phyloP scores from a whole-genome alignment of 2,113 vertebrate species.

The Aepyceros melampus region DNA sequence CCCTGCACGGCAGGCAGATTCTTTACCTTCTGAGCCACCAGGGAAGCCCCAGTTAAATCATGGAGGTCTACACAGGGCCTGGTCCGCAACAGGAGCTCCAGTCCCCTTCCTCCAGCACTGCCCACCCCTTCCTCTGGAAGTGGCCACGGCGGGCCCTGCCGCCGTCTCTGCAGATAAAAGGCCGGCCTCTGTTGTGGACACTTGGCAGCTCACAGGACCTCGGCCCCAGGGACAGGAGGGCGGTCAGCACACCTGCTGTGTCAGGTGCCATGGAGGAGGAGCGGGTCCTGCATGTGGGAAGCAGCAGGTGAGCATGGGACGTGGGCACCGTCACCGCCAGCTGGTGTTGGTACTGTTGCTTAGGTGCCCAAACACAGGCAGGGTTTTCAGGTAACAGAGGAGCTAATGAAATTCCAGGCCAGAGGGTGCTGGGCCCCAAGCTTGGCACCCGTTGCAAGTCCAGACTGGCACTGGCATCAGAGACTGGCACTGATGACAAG shows the following conservation, averaged over 20 bases:
- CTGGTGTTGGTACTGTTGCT: rapidly evolving
- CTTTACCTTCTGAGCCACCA: not conserved
- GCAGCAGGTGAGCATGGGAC: not conserved
- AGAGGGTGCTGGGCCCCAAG: not conserved
- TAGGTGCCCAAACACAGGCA: rapidly evolving
- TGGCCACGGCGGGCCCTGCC: rapidly evolving
- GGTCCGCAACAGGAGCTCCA: not conserved
- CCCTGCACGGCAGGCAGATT: not conserved
- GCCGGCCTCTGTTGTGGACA: rapidly evolving
- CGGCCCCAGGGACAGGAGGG: no score
- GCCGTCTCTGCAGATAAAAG: not conserved
- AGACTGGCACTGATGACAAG: not conserved
- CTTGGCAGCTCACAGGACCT: not conserved
- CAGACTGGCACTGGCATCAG: not conserved
- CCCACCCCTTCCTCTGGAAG: not conserved
- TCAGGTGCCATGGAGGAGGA: not conserved
- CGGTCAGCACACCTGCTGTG: rapidly evolving
- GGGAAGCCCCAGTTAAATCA: not conserved
- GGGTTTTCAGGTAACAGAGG: not conserved
- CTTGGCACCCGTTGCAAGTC: rapidly evolving
- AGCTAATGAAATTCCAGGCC: not conserved
- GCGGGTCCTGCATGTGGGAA: rapidly evolving
- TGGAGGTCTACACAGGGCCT: not conserved
- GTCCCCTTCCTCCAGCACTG: not conserved
- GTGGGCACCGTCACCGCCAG: rapidly evolving